Evolutionary conservation across 2,113 vertebrate genomes (phyloP).

Genomic region (Oryzias curvinotus): DNA sequence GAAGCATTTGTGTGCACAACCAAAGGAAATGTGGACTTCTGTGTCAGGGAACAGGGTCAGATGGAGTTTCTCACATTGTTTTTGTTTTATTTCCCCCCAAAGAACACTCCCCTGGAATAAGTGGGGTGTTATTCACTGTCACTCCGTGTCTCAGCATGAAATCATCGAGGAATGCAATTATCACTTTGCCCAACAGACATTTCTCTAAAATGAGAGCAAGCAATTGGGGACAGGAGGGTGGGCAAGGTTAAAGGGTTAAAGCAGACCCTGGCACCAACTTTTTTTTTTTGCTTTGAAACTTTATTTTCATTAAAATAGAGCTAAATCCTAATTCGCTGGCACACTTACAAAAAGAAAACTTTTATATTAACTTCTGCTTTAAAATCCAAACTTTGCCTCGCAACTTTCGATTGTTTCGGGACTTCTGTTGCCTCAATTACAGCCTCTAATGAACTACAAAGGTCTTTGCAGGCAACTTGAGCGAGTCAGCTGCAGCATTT

Average conservation of each 20-base stretch:
- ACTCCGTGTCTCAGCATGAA: constrained; percentile 65
- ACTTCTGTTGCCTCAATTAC: constrained; percentile 55
- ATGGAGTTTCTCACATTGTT: constrained; percentile 65
- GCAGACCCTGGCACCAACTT: constrained; percentile 28
- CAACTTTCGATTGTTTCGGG: constrained; percentile 60
- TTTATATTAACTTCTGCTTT: constrained; percentile 33
- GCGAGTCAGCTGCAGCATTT: constrained; percentile 20
- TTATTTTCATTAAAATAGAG: constrained; percentile 11
- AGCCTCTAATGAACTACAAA: constrained; percentile 43
- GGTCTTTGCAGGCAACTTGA: constrained; percentile 14
- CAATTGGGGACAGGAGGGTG: constrained; percentile 41
- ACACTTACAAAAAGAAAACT: constrained; percentile 10
- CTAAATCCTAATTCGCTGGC: constrained; percentile 20
- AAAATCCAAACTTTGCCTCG: constrained; percentile 33
- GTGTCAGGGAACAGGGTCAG: constrained; percentile 44
- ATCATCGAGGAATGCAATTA: constrained; percentile 74
- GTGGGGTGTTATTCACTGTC: constrained; percentile 57
- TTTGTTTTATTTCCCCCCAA: constrained; percentile 66
- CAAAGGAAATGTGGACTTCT: constrained; percentile 14
- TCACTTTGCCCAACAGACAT: constrained; percentile 65
- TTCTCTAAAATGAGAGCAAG: constrained; percentile 55
- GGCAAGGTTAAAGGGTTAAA: constrained; percentile 12
- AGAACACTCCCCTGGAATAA: constrained; percentile 62
- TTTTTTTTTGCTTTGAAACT: background rate
- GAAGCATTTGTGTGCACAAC: background rate